Percentiles rank a stretch among this genome's conserved stretches.
Conservation (phyloP, 2,888 invertebrate genomes). For the Acleris emargana region DNA sequence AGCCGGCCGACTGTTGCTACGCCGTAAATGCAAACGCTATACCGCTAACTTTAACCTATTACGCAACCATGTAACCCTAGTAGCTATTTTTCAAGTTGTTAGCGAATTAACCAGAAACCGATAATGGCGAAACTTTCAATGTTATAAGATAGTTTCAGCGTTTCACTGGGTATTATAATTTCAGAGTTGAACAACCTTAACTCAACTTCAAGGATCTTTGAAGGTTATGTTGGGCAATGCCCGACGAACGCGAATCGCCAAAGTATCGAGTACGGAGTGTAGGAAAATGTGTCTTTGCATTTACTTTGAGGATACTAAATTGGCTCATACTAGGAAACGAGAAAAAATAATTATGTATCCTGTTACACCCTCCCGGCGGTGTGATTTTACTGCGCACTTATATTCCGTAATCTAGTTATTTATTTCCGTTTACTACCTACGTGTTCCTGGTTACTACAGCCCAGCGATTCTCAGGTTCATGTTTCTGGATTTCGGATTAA, state of each 20-base stretch:
- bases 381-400: conserved; percentile 18
- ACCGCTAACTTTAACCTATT: background rate
- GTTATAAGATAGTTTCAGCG: background rate
- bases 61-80: background rate
- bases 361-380: conserved; percentile 18
- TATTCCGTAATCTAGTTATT: background rate
- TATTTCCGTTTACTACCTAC: background rate
- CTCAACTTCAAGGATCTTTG: background rate
- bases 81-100: background rate
- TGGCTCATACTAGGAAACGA: conserved; percentile 17
- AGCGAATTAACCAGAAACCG: background rate
- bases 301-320: conserved; percentile 19
- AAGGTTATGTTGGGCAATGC: background rate
- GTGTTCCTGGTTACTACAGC: too few species aligned
- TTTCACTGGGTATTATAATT: background rate
- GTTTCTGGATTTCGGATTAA: background rate
- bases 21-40: background rate
- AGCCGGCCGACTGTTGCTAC: background rate
- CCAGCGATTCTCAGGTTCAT: background rate
- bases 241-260: background rate
- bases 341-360: conserved; percentile 24
- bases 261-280: background rate
- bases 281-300: background rate
- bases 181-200: background rate
- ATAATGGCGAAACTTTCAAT: conserved; percentile 12